Base-by-base conservation (phyloP, 2,113 vertebrate genomes). In the Antidorcas marsupialis region DNA sequence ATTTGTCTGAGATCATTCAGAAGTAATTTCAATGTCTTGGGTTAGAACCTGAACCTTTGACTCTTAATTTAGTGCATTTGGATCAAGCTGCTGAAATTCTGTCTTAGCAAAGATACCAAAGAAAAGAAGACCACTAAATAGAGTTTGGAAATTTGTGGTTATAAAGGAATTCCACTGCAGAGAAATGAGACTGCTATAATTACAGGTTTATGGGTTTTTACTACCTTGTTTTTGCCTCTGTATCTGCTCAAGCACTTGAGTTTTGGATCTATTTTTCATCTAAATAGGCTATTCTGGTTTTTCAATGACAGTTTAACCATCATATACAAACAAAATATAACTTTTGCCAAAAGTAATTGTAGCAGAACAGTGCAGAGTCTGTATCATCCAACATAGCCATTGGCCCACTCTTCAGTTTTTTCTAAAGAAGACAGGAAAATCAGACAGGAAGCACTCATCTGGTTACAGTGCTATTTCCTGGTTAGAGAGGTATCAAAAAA, bases 401-500 rank as follows among this genome's bases (percentile, higher is more conserved):
- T 30, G 23, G 3, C 25, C 39, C 15, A 55, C 30, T 50, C 21
- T 95, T 71, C 33, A 50, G 12, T 55, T 88, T 92, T 95, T 94
- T 92, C 79, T 74, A 25, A 87, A 96, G 86, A 53, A 71, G 17
- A 93, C n/a, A 94, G 87, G 78, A 85, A 89, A 94, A 78, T 88
- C 19, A 97, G 47, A 88, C 97, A 96, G 97, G 96, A 98, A 97
- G 79, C 27, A 50, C 14, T 53, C 93, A 36, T n/a, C 87, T 83
- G 91, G 82, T 86, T 98, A 98, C 52, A 71, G 81, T 71, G 97
- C 53, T 28, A 13, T 96, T 98, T 98, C 60, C 96, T 97, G 98
- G 92, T 53, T 92, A 92, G 67, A 62, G 0, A 0, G 45, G 86
- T 81, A 28, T 93, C 82, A 90, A 83, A n/a, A 96, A 92, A 87